Evolutionary conservation across 2,113 vertebrate species (phyloP).

Genomic region (Cardinalis cardinalis): DNA sequence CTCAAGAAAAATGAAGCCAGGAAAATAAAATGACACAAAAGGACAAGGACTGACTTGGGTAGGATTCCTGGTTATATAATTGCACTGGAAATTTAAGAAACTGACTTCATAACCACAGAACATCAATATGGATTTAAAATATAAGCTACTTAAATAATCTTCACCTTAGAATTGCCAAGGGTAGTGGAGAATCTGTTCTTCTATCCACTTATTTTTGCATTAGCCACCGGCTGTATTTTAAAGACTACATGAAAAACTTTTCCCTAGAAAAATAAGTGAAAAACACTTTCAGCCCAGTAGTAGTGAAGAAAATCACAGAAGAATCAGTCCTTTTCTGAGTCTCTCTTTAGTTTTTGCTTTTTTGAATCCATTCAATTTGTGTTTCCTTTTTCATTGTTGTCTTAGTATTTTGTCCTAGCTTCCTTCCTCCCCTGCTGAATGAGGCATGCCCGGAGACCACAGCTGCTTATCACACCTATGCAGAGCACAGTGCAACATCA

Average conservation of each 20-base stretch:
- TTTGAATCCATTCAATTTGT: background rate
- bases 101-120: background rate
- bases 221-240: background rate
- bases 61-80: background rate
- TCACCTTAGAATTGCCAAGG: background rate
- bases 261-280: background rate
- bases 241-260: background rate
- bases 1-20: background rate
- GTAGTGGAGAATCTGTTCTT: background rate
- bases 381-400: conserved; percentile 1
- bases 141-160: conserved; percentile 20
- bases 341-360: background rate
- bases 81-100: background rate
- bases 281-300: background rate
- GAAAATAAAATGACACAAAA: background rate
- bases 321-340: background rate
- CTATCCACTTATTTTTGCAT: background rate
- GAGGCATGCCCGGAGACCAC: background rate
- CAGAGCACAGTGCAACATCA: background rate
- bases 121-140: background rate
- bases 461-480: conserved; percentile 6
- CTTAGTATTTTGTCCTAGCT: background rate
- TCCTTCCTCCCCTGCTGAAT: conserved; percentile 9
- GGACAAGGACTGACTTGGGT: background rate
- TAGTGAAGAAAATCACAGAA: background rate